Conservation (phyloP, 2,113 vertebrate species). For the Notechis scutatus region DNA sequence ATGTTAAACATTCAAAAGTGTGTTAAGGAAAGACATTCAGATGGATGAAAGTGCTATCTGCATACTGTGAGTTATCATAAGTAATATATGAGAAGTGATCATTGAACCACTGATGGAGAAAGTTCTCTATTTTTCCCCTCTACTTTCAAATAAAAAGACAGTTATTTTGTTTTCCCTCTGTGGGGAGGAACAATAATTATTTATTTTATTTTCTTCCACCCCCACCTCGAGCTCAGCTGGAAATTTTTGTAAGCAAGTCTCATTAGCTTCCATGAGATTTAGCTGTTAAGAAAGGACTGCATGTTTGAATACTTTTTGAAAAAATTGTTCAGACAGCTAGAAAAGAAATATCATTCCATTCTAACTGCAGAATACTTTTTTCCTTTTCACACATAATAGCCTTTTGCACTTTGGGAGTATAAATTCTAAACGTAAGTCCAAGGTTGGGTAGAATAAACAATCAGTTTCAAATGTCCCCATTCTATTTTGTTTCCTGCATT, state of each 20-base stretch:
- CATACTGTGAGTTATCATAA: neutral
- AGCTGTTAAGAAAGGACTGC: neutral
- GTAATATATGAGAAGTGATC: slow-evolving; percentile 15
- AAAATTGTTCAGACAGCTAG: neutral
- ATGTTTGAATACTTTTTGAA: neutral
- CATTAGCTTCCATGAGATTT: neutral
- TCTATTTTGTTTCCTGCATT: neutral
- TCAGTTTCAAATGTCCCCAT: neutral
- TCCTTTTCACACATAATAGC: neutral
- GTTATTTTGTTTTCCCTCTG: neutral
- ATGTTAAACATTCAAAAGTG: slow-evolving; percentile 2
- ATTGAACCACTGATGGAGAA: neutral
- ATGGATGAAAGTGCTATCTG: neutral
- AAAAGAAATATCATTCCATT: neutral
- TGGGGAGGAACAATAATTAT: neutral
- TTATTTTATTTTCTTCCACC: neutral
- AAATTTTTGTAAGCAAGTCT: neutral
- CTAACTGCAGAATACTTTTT: neutral
- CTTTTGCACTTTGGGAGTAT: neutral
- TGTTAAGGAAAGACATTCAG: slow-evolving; percentile 15
- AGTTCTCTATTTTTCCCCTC: neutral
- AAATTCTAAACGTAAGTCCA: neutral
- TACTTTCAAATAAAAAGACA: neutral
- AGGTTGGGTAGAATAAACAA: neutral
- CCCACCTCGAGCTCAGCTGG: neutral